Evolutionary conservation across 2,113 vertebrate species (phyloP).

Genomic region (Grus americana): DNA sequence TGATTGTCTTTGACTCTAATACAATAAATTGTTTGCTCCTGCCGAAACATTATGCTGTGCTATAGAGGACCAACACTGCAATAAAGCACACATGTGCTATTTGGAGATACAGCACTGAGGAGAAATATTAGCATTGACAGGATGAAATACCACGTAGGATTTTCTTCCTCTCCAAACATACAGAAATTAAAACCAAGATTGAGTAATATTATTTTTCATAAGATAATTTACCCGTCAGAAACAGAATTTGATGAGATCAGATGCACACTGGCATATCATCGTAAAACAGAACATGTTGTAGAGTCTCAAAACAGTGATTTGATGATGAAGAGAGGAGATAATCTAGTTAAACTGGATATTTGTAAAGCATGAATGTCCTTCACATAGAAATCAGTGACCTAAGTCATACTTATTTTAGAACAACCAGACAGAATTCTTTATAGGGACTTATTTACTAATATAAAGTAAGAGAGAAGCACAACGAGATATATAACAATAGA

Average conservation of each 20-base stretch:
- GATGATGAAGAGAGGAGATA: slow-evolving; percentile 29
- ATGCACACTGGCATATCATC: slow-evolving; percentile 19
- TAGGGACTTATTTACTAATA: neutral
- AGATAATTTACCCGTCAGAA: slow-evolving; percentile 55
- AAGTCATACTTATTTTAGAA: slow-evolving; percentile 5
- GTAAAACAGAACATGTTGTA: slow-evolving; percentile 37
- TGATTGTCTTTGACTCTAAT: slow-evolving; percentile 41
- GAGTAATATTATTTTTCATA: slow-evolving; percentile 33
- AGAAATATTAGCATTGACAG: slow-evolving; percentile 49
- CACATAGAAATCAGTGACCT: slow-evolving; percentile 17
- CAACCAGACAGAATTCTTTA: neutral
- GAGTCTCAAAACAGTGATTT: slow-evolving; percentile 41
- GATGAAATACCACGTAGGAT: slow-evolving; percentile 38
- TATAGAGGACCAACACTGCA: slow-evolving; percentile 27
- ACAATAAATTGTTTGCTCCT: slow-evolving; percentile 38
- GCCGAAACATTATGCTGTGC: slow-evolving; percentile 29
- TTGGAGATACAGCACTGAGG: slow-evolving; percentile 8
- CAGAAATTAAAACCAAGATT: slow-evolving; percentile 49
- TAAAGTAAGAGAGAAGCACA: neutral
- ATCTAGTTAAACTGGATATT: slow-evolving; percentile 47
- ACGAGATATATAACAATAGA: neutral
- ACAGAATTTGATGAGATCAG: slow-evolving; percentile 45
- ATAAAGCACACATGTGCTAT: slow-evolving; percentile 55
- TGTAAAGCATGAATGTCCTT: slow-evolving; percentile 36
- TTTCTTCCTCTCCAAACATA: slow-evolving; percentile 36